These are phyloP conservation scores for Drosophila auraria DNA, from an alignment of 1,140 invertebrate species.

Conservation along the genomic window DNA sequence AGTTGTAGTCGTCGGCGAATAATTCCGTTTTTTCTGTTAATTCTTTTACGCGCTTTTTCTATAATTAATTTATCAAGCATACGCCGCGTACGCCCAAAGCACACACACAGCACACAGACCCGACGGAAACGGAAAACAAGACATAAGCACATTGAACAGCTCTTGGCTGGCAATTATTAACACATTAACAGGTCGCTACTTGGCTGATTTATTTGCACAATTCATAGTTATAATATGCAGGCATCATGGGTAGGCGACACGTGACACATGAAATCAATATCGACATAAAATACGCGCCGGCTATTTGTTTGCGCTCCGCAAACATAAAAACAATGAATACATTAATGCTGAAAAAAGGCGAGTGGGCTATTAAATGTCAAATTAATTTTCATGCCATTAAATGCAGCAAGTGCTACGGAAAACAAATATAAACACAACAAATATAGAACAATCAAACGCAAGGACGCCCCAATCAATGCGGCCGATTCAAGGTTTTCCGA, in stretches of 20 bases:
- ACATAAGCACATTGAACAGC: conserved; percentile 47
- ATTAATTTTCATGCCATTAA: conserved; percentile 78
- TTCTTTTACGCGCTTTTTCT: background rate
- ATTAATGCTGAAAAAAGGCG: conserved; percentile 29
- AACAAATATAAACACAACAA: conserved; percentile 29
- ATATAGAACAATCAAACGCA: conserved; percentile 44
- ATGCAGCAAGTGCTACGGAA: conserved; percentile 52
- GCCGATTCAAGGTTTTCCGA: conserved; percentile 37
- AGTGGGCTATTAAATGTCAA: conserved; percentile 62
- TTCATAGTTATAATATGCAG: conserved; percentile 67
- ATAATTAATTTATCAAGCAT: conserved; percentile 36
- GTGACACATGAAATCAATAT: conserved; percentile 56
- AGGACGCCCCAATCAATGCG: conserved; percentile 59
- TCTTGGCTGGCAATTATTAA: conserved; percentile 66
- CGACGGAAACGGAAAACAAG: conserved; percentile 18
- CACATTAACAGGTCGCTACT: conserved; percentile 70
- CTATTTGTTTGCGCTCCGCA: conserved; percentile 62
- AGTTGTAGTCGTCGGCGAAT: background rate
- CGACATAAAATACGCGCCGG: conserved; percentile 40
- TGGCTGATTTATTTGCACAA: conserved; percentile 72
- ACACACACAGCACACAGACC: background rate
- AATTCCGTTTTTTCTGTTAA: background rate
- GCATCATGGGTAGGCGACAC: conserved; percentile 52
- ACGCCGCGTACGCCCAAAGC: conserved; percentile 1
- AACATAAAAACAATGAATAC: conserved; percentile 71